phyloP scores from a whole-genome alignment of 2,888 invertebrate species.

The Eristalinus sepulchralis region DNA sequence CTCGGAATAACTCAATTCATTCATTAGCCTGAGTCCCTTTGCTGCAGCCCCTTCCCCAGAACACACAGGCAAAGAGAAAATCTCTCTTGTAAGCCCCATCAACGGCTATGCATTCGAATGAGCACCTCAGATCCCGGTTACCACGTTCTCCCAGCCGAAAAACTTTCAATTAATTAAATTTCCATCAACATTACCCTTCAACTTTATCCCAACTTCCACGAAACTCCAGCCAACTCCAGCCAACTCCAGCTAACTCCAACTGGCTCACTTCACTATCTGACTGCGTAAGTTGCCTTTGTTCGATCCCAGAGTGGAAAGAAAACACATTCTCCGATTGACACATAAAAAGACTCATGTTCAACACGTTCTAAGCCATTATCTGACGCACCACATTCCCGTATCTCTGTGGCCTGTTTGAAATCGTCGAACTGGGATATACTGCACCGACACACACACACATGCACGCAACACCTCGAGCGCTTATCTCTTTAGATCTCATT shows the following conservation, averaged over 20 bases:
- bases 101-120: no score
- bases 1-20: no score
- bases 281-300: conserved; percentile 10
- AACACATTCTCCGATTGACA: conserved; percentile 48
- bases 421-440: conserved; percentile 33
- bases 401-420: conserved; percentile 17
- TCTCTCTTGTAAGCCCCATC: neutral
- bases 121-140: neutral
- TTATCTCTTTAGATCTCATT: conserved; percentile 62
- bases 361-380: conserved; percentile 57
- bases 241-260: neutral
- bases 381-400: conserved; percentile 42
- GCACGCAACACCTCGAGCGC: conserved; percentile 38
- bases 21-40: no score
- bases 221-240: neutral
- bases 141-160: neutral
- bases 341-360: conserved; percentile 52
- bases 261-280: neutral
- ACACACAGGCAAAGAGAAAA: no score
- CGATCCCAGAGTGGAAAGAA: conserved; percentile 11
- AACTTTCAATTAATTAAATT: conserved; percentile 1
- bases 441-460: neutral
- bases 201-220: neutral
- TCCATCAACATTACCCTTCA: neutral
- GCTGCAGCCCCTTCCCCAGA: no score